Evolutionary conservation across 2,797 vertebrate species (phyloP), one percentile per base, ranked within the genome.

Genomic region (Clamator glandarius): DNA sequence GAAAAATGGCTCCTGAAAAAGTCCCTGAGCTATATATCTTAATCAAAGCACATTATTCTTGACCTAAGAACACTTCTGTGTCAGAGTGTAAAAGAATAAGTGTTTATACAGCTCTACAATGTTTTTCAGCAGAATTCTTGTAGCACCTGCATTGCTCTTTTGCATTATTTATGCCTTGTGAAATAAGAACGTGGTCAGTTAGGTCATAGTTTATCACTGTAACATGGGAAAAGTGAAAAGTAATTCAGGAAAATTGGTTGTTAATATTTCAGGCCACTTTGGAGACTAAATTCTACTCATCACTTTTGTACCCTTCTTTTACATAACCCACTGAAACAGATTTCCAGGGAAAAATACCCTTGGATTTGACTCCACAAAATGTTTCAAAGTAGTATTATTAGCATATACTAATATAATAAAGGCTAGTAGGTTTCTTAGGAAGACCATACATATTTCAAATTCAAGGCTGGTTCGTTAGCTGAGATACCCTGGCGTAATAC

Each of bases 121-220:
- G 51, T 81, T 94, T 96, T 96, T 66, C 93, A 94, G 83, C 35
- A 81, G 92, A 97, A 91, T 95, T 93, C 64, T 91, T 90, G 72
- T 88, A 93, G 84, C 84, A 89, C 68, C 73, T 88, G 55, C 92
- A 68, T 24, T n/a, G 76, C 41, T 73, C 57, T 94, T 95, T 59
- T 96, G 51, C 31, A 15, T 68, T 69, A 94, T 85, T 91, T 93
- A 83, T 82, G 48, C 69, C 70, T 93, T 89, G 74, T 81, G 92
- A 87, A 96, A 91, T 94, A 96, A 95, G 83, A 75, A 80, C 54
- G 84, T 88, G 74, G 48, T 94, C 88, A n/a, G 55, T 46, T 92
- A 82, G 87, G 85, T 94, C 77, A 76, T 75, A 94, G 84, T 94
- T 95, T 96, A 85, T 96, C 91, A 74, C 26, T 91, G 62, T 73